Evolutionary conservation across 2,888 invertebrate species (phyloP).

Genomic region (Hermaeophaga mercurialis): DNA sequence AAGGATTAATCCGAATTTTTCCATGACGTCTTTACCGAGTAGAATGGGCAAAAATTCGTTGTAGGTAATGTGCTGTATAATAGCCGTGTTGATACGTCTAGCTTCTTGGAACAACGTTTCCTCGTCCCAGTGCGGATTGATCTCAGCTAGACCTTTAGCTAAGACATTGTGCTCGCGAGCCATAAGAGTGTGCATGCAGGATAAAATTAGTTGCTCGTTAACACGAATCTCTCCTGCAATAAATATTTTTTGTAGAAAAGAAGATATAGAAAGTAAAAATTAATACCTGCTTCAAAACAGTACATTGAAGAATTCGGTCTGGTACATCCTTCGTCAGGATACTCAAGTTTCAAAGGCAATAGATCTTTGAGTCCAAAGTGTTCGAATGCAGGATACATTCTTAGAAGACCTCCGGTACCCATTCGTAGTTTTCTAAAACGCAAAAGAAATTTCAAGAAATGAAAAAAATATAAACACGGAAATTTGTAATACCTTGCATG

Average conservation of each 20-base stretch:
- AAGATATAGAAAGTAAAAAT: too few species aligned
- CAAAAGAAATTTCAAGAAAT: too few species aligned
- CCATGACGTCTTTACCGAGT: slow-evolving; percentile 89
- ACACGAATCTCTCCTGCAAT: slow-evolving; percentile 84
- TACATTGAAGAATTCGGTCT: slow-evolving; percentile 87
- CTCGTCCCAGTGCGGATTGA: slow-evolving; percentile 94
- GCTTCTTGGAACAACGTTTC: slow-evolving; percentile 90
- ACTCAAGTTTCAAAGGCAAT: slow-evolving; percentile 83
- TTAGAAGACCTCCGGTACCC: slow-evolving; percentile 79
- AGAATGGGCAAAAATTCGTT: slow-evolving; percentile 90
- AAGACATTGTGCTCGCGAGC: slow-evolving; percentile 90
- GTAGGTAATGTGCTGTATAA: slow-evolving; percentile 88
- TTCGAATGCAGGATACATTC: slow-evolving; percentile 88
- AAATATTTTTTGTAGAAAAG: slow-evolving; percentile 1
- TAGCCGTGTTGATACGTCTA: slow-evolving; percentile 81
- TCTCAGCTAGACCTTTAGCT: slow-evolving; percentile 73
- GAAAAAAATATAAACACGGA: too few species aligned
- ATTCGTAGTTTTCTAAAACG: slow-evolving; percentile 74
- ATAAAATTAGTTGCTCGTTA: slow-evolving; percentile 87
- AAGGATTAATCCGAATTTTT: slow-evolving; percentile 83
- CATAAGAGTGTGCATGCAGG: slow-evolving; percentile 91
- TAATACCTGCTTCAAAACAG: slow-evolving; percentile 87
- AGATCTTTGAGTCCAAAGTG: slow-evolving; percentile 88
- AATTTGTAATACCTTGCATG: slow-evolving; percentile 79
- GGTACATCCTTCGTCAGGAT: slow-evolving; percentile 92